A percentile compares a stretch with the other conserved stretches of the same genome.
phyloP scores from a whole-genome alignment of 2,113 vertebrate genomes.

The Rissa tridactyla region DNA sequence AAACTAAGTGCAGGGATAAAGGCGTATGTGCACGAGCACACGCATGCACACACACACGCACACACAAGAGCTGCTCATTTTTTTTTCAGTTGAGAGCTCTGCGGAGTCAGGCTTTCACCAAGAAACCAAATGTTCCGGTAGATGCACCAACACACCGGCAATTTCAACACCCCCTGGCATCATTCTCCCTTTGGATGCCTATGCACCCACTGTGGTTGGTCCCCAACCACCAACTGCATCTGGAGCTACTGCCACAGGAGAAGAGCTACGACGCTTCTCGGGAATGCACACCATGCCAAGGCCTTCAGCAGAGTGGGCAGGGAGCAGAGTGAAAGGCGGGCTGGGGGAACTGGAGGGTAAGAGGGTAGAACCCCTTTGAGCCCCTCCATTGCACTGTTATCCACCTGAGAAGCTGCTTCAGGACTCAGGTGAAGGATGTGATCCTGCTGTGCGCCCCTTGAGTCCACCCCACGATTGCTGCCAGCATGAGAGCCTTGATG shows the following conservation, averaged over 20 bases:
- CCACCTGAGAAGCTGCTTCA: not conserved
- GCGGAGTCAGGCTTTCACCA: not conserved
- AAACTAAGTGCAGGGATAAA: not conserved
- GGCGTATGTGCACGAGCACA: not conserved
- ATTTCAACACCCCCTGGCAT: not conserved
- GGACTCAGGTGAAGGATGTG: not conserved
- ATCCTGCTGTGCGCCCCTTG: no score
- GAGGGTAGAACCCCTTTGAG: not conserved
- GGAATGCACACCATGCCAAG: no score
- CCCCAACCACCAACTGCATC: not conserved
- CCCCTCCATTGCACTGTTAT: not conserved
- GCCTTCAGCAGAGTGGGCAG: not conserved
- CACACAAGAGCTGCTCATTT: rapidly evolving
- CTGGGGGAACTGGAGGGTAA: not conserved
- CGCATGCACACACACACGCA: no score
- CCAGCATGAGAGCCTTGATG: no score
- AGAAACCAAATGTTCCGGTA: not conserved
- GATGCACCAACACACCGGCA: not conserved
- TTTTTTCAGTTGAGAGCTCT: not conserved
- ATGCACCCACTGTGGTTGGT: not conserved
- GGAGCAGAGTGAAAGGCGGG: not conserved
- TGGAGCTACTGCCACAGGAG: not conserved
- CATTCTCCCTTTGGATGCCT: not conserved
- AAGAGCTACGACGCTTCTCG: not conserved
- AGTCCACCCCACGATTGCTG: not conserved